Base-by-base conservation (phyloP, 2,113 vertebrate species). In the Pontoporia blainvillei region DNA sequence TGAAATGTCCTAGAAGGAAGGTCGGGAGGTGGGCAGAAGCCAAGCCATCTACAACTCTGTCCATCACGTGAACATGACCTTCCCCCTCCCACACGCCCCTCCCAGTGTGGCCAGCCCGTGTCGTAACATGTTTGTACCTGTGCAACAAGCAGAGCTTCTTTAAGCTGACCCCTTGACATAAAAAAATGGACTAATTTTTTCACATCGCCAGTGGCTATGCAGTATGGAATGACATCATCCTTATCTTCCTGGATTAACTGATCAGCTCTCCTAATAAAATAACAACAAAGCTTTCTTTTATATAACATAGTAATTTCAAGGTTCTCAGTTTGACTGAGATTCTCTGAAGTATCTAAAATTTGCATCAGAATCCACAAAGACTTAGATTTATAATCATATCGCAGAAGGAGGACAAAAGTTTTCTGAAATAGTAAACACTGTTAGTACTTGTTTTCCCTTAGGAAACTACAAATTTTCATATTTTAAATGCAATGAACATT, bases 191-290 rank as follows among this genome's bases (percentile, higher is more conserved):
- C 99, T 4, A 99, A 97, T 61, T 99, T 99, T 96, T 99, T 99
- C 41, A 99, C 98, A 95, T 99, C 99, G 31, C 99, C 99, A 0
- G 98, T 98, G 86, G 99, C 99, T 86, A 99, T 99, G 97, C 99
- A 99, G 97, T 99, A 99, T 1, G 99, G 99, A 96, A 99, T 99
- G 67, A 99, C 99, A 82, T 99, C 99, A 95, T 99, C 99, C 82
- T 99, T 99, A 90, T 99, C 99, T 97, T 99, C 99, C 78, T 99
- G 99, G 98, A 99, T 99, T 97, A 99, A 99, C 82, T 99, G 99
- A 79, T 99, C 99, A 5, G 99, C 99, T 99, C 99, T 99, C 99
- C 99, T 99, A 98, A 96, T 89, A 86, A 96, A 92, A 97, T 1
- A 90, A 96, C 23, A 27, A 73, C 20, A 34, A 4, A 49, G 0